phyloP scores from a whole-genome alignment of 1,140 invertebrate genomes.

The Drosophila triauraria region DNA sequence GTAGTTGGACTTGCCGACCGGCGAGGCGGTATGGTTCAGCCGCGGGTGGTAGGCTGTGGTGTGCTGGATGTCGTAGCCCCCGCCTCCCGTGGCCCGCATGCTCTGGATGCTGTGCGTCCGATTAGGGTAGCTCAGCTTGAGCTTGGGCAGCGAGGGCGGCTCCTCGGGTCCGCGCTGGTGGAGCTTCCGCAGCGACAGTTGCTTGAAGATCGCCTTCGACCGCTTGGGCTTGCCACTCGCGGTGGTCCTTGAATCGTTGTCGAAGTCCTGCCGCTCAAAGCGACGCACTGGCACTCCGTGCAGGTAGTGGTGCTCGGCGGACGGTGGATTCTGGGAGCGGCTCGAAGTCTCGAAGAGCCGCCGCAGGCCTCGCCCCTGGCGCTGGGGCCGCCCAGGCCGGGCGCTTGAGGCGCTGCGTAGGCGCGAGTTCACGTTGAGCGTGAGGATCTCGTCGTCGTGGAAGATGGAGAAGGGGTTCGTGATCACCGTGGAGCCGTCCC shows the following conservation, averaged over 20 bases:
- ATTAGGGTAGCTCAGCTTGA: constrained; percentile 81
- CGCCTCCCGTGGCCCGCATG: constrained; percentile 62
- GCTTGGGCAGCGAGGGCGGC: constrained; percentile 69
- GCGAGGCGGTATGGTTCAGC: constrained; percentile 38
- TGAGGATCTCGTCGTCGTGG: constrained; percentile 78
- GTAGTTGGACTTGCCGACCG: constrained; percentile 66
- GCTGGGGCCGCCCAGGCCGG: constrained; percentile 34
- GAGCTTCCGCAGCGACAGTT: constrained; percentile 68
- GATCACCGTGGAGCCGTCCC: constrained; percentile 78
- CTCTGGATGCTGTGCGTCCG: constrained; percentile 80
- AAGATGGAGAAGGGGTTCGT: constrained; percentile 84
- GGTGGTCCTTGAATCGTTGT: constrained; percentile 12
- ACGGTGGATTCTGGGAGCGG: constrained; percentile 17
- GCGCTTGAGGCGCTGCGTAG: constrained; percentile 55
- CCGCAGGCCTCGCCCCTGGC: constrained; percentile 47
- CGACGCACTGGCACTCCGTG: constrained; percentile 69
- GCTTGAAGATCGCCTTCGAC: constrained; percentile 66
- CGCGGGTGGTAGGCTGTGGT: constrained; percentile 58
- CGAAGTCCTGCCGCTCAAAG: constrained; percentile 80
- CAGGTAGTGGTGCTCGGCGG: constrained; percentile 57
- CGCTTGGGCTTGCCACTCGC: constrained; percentile 46
- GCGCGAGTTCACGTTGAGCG: constrained; percentile 67
- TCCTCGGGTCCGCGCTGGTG: constrained; percentile 49
- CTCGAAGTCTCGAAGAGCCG: constrained; percentile 63
- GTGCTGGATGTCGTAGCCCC: constrained; percentile 68